These are phyloP conservation scores for Pogonocichla stellata DNA, from an alignment of 2,113 vertebrate genomes.

Conservation along the genomic window DNA sequence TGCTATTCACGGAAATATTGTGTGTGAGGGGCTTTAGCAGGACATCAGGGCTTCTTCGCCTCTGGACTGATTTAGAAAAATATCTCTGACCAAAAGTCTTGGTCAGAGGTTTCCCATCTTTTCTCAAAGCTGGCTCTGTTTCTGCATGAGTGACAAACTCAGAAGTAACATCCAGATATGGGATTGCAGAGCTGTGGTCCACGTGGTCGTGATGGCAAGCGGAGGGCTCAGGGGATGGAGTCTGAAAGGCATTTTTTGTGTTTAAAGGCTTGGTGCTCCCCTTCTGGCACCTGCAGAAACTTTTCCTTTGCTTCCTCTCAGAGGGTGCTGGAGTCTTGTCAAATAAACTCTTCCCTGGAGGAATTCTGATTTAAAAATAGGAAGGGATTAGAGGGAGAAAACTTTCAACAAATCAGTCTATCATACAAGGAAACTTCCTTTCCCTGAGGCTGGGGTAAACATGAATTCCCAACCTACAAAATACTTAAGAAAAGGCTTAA, in stretches of 20 bases:
- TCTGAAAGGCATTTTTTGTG: background rate
- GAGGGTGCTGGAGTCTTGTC: constrained; percentile 61
- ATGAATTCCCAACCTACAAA: background rate
- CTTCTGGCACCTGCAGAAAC: constrained; percentile 62
- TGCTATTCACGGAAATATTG: background rate
- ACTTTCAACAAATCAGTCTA: background rate
- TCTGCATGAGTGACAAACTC: constrained; percentile 68
- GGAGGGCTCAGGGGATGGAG: constrained; percentile 4
- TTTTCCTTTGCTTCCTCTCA: constrained; percentile 27
- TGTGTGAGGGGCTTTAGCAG: background rate
- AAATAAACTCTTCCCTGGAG: constrained; percentile 79
- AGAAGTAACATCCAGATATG: constrained; percentile 76
- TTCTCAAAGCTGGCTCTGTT: constrained; percentile 20
- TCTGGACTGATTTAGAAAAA: constrained; percentile 29
- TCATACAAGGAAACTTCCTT: background rate
- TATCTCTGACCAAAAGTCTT: background rate
- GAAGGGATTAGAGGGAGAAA: constrained; percentile 1
- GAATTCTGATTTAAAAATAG: constrained; percentile 71
- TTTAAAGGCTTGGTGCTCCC: constrained; percentile 12
- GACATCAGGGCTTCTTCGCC: background rate
- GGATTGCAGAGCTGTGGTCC: constrained; percentile 77
- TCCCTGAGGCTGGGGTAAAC: background rate
- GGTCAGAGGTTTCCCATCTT: background rate
- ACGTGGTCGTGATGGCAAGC: constrained; percentile 70
- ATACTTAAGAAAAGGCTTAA: background rate